phyloP scores from a whole-genome alignment of 2,113 vertebrate genomes.

The Hyperopisus bebe region DNA sequence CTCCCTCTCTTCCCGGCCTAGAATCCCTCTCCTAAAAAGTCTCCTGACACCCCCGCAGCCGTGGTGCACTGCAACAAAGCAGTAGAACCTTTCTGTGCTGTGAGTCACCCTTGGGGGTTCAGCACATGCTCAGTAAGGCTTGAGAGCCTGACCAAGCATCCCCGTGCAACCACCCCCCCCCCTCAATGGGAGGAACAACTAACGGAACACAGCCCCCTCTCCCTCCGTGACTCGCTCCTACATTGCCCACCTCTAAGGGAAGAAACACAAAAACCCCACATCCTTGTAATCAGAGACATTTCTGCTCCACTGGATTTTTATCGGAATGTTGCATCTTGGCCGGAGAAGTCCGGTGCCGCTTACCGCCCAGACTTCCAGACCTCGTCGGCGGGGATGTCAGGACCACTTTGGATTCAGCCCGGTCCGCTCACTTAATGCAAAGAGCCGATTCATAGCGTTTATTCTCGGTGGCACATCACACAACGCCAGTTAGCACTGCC shows the following conservation, averaged over 20 bases:
- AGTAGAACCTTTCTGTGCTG: constrained; percentile 13
- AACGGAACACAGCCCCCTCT: constrained; percentile 19
- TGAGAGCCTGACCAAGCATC: not conserved
- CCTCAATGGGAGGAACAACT: not conserved
- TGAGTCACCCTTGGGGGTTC: constrained; percentile 11
- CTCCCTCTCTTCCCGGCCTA: not conserved
- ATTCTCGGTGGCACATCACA: not conserved
- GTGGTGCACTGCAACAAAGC: constrained; percentile 26
- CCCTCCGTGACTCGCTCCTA: not conserved
- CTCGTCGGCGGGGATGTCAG: not conserved
- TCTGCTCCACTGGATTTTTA: not conserved
- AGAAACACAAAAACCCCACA: not conserved
- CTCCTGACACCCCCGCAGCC: constrained; percentile 19
- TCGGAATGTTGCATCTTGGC: not conserved
- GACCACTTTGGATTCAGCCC: not conserved
- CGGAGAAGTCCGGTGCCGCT: not conserved
- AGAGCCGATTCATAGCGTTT: not conserved
- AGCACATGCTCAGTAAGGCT: constrained; percentile 10
- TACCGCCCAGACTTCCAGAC: not conserved
- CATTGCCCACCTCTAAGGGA: not conserved
- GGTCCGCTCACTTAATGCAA: not conserved
- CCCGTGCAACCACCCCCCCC: not conserved
- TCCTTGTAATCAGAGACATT: not conserved
- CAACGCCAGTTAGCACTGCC: not conserved
- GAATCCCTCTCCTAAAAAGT: constrained; percentile 17